Evolutionary conservation across 2,888 invertebrate species (phyloP).

Genomic region (Rhaphigaster nebulosa): DNA sequence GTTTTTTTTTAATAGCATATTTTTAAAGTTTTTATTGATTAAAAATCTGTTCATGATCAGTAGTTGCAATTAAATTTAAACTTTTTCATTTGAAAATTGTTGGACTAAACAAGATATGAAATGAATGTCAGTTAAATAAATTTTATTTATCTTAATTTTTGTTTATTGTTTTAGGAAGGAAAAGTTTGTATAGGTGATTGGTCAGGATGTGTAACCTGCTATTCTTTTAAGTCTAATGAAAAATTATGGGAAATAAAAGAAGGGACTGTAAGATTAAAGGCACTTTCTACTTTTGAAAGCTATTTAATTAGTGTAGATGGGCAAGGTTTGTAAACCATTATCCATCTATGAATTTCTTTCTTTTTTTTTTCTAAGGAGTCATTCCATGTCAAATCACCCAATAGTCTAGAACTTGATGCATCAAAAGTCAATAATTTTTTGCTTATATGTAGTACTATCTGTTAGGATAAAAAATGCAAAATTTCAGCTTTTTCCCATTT

Average conservation of each 20-base stretch:
- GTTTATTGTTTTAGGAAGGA: conserved; percentile 70
- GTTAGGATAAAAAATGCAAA: too few relatives aligned
- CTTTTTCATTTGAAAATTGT: not conserved
- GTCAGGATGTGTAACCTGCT: conserved; percentile 77
- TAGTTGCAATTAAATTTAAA: not conserved
- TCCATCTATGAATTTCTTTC: not conserved
- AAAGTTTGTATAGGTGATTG: conserved; percentile 80
- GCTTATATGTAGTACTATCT: too few relatives aligned
- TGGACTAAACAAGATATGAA: not conserved
- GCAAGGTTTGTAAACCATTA: conserved; percentile 72
- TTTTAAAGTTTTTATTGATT: not conserved
- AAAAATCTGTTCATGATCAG: not conserved
- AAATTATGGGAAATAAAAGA: conserved; percentile 69
- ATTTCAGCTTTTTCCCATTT: too few relatives aligned
- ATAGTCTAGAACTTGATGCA: too few relatives aligned
- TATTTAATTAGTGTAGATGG: conserved; percentile 81
- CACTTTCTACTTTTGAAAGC: conserved; percentile 73
- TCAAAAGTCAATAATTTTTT: too few relatives aligned
- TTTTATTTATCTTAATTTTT: conserved; percentile 46
- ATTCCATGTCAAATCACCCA: too few relatives aligned
- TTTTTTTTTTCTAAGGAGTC: not conserved
- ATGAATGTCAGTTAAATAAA: not conserved
- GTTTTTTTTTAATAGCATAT: conserved; percentile 68
- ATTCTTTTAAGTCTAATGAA: conserved; percentile 72
- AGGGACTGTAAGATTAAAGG: conserved; percentile 79